phyloP scores from a whole-genome alignment of 2,888 invertebrate species.

The Cheilosia grossa region DNA sequence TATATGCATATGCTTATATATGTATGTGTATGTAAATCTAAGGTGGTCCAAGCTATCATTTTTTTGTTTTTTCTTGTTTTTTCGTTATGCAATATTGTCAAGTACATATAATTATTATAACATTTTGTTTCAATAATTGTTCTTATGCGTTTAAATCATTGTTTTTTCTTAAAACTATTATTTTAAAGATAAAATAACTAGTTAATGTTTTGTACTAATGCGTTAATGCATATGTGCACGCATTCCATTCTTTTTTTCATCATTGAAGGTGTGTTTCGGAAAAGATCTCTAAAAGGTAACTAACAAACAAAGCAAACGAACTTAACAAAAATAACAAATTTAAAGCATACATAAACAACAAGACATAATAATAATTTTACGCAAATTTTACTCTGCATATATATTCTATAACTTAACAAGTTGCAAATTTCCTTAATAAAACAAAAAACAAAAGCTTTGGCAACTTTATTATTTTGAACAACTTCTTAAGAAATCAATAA shows the following conservation, averaged over 20 bases:
- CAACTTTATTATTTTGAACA: constrained; percentile 63
- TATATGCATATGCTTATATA: constrained; percentile 51
- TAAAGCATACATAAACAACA: constrained; percentile 74
- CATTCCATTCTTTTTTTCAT: constrained; percentile 85
- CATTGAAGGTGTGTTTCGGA: constrained; percentile 94
- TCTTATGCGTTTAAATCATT: constrained; percentile 44
- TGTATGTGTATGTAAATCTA: constrained; percentile 49
- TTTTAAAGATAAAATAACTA: constrained; percentile 78
- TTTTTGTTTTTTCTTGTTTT: constrained; percentile 36
- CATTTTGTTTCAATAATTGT: constrained; percentile 25
- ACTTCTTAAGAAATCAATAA: constrained; percentile 61
- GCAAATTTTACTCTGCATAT: constrained; percentile 69
- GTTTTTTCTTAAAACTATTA: constrained; percentile 43
- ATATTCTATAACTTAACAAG: constrained; percentile 64
- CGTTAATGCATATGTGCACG: constrained; percentile 84
- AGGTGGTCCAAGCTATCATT: constrained; percentile 45
- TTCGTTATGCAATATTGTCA: constrained; percentile 50
- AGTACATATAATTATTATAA: constrained; percentile 18
- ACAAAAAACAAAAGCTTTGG: constrained; percentile 58
- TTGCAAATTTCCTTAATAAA: constrained; percentile 63
- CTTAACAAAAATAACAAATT: constrained; percentile 76
- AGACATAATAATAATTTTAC: constrained; percentile 49
- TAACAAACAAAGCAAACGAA: constrained; percentile 82
- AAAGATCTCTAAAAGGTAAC: constrained; percentile 98
- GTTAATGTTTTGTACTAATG: constrained; percentile 84